A percentile compares a stretch with the other conserved stretches of the same genome.
Evolutionary conservation across 2,888 invertebrate genomes (phyloP).

Genomic region (Drosophila suboccidentalis): DNA sequence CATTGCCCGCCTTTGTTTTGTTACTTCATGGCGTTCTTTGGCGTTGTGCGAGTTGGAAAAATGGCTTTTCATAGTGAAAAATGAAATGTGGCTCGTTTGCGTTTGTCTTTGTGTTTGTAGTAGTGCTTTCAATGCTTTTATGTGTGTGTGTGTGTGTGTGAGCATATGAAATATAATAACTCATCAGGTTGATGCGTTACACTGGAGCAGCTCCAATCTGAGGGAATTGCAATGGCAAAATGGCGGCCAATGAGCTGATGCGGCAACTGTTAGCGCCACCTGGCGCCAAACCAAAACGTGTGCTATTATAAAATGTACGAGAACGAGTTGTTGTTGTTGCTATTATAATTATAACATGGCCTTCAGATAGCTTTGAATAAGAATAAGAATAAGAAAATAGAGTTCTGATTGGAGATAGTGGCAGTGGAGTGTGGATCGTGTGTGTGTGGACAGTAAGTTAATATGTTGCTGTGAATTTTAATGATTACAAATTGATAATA

Average conservation of each 20-base stretch:
- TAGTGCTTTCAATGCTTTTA: constrained; percentile 20
- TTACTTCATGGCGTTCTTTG: constrained; percentile 60
- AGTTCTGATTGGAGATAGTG: not conserved
- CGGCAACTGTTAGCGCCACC: constrained; percentile 50
- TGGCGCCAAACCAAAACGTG: constrained; percentile 41
- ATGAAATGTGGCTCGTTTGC: constrained; percentile 59
- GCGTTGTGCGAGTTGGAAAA: constrained; percentile 59
- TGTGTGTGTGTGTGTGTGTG: constrained; percentile 3
- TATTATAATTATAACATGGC: not conserved
- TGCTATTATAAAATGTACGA: constrained; percentile 8
- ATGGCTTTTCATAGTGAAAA: constrained; percentile 69
- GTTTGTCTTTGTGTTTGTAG: constrained; percentile 26
- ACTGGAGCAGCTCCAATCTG: constrained; percentile 39
- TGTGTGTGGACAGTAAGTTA: not conserved
- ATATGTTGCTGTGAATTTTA: not conserved
- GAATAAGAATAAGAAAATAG: not conserved
- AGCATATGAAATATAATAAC: constrained; percentile 65
- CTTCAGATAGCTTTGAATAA: constrained; percentile 12
- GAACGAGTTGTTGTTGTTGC: not conserved
- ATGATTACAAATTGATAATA: not conserved
- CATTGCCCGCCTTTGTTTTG: constrained; percentile 67
- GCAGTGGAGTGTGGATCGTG: not conserved
- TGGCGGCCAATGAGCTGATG: constrained; percentile 46
- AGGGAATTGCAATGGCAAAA: constrained; percentile 55
- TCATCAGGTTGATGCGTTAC: constrained; percentile 56